Conservation (phyloP, 2,888 invertebrate genomes). For the Netelia melanura region DNA sequence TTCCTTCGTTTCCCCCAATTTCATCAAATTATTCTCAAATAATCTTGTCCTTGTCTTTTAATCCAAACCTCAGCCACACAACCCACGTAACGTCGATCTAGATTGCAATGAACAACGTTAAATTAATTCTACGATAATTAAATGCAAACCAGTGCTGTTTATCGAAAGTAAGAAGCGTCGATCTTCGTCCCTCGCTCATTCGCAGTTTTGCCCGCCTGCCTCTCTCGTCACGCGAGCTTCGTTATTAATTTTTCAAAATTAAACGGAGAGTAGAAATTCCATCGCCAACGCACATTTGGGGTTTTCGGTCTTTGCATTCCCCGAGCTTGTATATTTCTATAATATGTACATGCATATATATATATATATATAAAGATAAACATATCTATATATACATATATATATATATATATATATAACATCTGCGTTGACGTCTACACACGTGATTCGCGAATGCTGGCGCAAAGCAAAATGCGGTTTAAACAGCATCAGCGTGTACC, state of each 20-base stretch:
- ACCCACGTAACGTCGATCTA: too few species aligned
- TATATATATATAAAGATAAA: not conserved
- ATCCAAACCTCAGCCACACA: too few species aligned
- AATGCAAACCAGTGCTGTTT: too few species aligned
- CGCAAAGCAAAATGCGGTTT: constrained; percentile 59
- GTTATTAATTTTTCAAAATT: not conserved
- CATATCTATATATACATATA: not conserved
- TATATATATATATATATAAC: not conserved
- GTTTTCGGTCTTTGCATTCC: not conserved
- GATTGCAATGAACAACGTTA: too few species aligned
- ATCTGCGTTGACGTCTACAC: not conserved
- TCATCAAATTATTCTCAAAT: too few species aligned
- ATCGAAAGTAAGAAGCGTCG: too few species aligned
- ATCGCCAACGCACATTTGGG: not conserved
- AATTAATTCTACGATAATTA: too few species aligned
- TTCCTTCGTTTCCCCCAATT: too few species aligned
- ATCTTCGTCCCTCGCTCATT: not conserved
- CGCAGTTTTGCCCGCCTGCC: not conserved
- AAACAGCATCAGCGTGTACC: constrained; percentile 49
- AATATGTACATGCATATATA: not conserved
- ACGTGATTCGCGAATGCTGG: constrained; percentile 30
- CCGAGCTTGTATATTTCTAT: not conserved
- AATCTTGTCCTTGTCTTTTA: too few species aligned
- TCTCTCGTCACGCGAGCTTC: not conserved
- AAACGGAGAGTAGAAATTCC: not conserved